These are phyloP conservation scores for Sesamia nonagrioides DNA, from an alignment of 1,140 invertebrate species.

Conservation along the genomic window DNA sequence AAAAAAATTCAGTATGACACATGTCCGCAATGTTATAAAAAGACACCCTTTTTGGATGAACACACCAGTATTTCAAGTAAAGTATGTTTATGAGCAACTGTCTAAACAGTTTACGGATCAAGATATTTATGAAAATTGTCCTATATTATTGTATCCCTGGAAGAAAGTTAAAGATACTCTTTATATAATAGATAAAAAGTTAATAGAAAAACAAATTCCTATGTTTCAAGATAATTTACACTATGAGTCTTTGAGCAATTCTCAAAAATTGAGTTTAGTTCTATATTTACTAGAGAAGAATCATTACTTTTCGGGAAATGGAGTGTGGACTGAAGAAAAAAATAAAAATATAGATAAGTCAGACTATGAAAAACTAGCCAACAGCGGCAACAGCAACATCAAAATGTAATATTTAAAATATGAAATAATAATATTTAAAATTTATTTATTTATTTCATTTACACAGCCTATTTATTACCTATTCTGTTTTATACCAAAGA, in stretches of 20 bases:
- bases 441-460: no score
- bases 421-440: no score
- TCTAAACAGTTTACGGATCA: slow-evolving; percentile 77
- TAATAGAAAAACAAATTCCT: slow-evolving; percentile 59
- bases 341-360: slow-evolving; percentile 57
- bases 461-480: no score
- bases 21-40: slow-evolving; percentile 77
- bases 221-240: slow-evolving; percentile 66
- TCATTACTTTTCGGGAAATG: slow-evolving; percentile 88
- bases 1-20: slow-evolving; percentile 67
- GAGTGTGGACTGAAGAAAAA: slow-evolving; percentile 84
- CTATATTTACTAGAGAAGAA: slow-evolving; percentile 87
- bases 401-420: no score
- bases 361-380: not conserved
- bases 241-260: slow-evolving; percentile 68
- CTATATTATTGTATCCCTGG: slow-evolving; percentile 88
- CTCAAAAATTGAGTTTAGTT: slow-evolving; percentile 83
- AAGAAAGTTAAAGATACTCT: slow-evolving; percentile 79
- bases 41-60: slow-evolving; percentile 88
- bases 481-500: no score
- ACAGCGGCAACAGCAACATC: no score
- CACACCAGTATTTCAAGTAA: slow-evolving; percentile 84
- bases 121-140: slow-evolving; percentile 87
- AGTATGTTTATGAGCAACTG: slow-evolving; percentile 84
- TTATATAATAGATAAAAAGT: slow-evolving; percentile 65